These are phyloP conservation scores for Papilio elwesi DNA, from an alignment of 2,888 invertebrate genomes.

Conservation along the genomic window DNA sequence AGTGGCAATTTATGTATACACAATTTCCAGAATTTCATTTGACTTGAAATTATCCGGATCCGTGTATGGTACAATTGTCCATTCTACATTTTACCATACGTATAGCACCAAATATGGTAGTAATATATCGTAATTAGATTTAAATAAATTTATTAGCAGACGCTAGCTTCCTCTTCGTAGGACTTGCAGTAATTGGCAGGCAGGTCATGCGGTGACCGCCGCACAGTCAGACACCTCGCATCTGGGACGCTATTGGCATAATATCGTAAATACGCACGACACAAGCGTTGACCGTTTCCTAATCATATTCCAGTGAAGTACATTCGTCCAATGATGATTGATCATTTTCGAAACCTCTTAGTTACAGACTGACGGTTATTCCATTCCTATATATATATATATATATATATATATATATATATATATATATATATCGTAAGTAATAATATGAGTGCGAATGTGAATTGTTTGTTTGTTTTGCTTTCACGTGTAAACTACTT, in stretches of 20 bases:
- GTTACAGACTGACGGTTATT: background rate
- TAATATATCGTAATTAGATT: background rate
- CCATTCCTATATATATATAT: background rate
- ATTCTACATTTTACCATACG: background rate
- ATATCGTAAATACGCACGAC: conserved; percentile 21
- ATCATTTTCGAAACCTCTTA: background rate
- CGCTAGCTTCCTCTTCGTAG: conserved; percentile 9
- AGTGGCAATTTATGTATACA: no score
- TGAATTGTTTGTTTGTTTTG: no score
- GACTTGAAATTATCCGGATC: background rate
- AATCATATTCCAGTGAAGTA: conserved; percentile 20
- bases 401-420: no score
- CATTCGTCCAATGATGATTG: background rate
- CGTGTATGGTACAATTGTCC: background rate
- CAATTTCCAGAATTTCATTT: no score
- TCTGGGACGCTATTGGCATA: conserved; percentile 23
- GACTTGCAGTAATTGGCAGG: conserved; percentile 6
- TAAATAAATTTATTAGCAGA: conserved; percentile 15
- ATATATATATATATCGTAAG: no score
- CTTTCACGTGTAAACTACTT: no score
- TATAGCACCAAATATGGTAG: background rate
- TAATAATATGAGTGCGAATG: no score
- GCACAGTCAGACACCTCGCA: conserved; percentile 12
- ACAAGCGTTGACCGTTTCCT: conserved; percentile 16
- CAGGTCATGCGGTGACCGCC: conserved; percentile 17